phyloP scores from a whole-genome alignment of 1,140 invertebrate genomes.

The Eueides isabella region DNA sequence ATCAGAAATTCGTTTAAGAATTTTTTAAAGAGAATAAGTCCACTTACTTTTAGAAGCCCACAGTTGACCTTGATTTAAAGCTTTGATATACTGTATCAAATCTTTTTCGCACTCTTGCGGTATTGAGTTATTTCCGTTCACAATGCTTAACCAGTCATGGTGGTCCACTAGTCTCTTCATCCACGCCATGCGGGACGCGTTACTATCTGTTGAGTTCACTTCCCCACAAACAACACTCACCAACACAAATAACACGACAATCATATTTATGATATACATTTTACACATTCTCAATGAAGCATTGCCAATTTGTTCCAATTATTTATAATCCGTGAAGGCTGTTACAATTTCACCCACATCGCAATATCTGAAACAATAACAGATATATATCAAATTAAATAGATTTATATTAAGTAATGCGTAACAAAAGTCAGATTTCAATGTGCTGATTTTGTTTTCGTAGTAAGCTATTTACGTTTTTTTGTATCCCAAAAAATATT shows the following conservation, averaged over 20 bases:
- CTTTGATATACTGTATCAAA: constrained; percentile 82
- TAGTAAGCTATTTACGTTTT: background rate
- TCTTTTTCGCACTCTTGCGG: constrained; percentile 81
- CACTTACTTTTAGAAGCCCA: constrained; percentile 89
- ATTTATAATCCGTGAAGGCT: constrained; percentile 39
- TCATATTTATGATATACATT: constrained; percentile 55
- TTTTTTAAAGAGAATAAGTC: background rate
- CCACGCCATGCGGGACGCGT: constrained; percentile 83
- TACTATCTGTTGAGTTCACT: constrained; percentile 56
- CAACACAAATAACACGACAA: constrained; percentile 62
- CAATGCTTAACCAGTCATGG: constrained; percentile 82
- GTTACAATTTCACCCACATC: constrained; percentile 43
- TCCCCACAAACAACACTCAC: constrained; percentile 71
- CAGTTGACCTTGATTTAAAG: constrained; percentile 83
- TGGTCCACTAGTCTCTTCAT: constrained; percentile 85
- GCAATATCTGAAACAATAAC: constrained; percentile 34
- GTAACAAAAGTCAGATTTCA: background rate
- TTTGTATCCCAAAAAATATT: background rate
- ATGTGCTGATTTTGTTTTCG: background rate
- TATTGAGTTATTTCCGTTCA: constrained; percentile 74
- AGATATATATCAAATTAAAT: constrained; percentile 11
- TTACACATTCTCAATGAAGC: constrained; percentile 29
- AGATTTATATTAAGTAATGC: background rate
- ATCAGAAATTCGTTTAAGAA: background rate
- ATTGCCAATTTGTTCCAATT: constrained; percentile 38